Percentiles rank a stretch among this genome's conserved stretches.
phyloP scores from a whole-genome alignment of 2,797 vertebrate species.

The Pteropus rufus region DNA sequence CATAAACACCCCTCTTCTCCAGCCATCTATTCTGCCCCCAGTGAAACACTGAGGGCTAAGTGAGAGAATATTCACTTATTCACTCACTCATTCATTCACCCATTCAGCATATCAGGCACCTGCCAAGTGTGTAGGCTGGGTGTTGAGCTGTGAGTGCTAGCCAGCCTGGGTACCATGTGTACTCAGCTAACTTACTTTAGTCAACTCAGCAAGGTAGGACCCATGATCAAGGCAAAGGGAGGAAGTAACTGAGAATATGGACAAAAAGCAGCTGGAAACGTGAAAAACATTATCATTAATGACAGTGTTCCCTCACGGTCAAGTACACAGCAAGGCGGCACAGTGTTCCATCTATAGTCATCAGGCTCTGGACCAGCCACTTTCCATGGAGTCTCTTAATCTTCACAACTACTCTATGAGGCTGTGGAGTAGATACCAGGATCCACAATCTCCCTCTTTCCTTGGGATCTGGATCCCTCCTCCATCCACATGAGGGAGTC shows the following conservation, averaged over 20 bases:
- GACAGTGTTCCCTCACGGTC: not conserved
- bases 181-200: not conserved
- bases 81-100: not conserved
- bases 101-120: not conserved
- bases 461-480: not conserved
- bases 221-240: not conserved
- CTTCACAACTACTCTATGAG: not conserved
- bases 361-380: not conserved
- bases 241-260: not conserved
- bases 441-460: not conserved
- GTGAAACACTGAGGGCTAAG: not conserved
- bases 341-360: fast-evolving
- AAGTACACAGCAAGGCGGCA: fast-evolving
- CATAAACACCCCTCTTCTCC: not conserved
- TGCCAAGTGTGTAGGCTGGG: not conserved
- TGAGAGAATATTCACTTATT: not conserved
- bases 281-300: not conserved
- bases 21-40: not conserved
- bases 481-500: not conserved
- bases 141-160: not conserved
- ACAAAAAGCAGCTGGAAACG: not conserved
- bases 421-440: not conserved
- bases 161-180: fast-evolving
- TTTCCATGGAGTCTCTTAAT: not conserved
- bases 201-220: not conserved